Conservation (phyloP, 2,797 vertebrate genomes). For the Cyclura pinguis region DNA sequence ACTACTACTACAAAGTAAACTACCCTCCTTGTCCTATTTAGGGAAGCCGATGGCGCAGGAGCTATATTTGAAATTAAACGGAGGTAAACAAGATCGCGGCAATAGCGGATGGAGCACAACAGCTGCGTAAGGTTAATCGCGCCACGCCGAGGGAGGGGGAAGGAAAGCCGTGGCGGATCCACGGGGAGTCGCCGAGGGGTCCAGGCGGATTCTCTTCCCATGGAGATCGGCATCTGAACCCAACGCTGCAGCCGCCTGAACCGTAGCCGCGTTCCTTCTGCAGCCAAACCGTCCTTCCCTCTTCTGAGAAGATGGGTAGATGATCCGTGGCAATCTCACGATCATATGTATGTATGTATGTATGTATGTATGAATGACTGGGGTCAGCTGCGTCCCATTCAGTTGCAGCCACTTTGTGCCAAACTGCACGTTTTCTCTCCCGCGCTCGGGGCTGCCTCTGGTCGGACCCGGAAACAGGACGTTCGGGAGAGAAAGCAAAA, state of each 20-base stretch:
- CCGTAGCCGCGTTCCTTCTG: background rate
- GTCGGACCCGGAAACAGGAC: background rate
- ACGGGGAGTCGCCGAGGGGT: background rate
- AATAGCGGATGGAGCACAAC: slow-evolving; percentile 82
- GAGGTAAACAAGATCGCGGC: slow-evolving; percentile 89
- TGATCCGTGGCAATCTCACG: background rate
- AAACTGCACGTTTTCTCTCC: background rate
- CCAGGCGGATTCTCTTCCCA: slow-evolving; percentile 44
- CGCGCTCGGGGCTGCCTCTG: too few species aligned
- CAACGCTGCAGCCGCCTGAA: too few species aligned
- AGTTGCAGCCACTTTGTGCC: slow-evolving; percentile 32
- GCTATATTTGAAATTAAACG: slow-evolving; percentile 86
- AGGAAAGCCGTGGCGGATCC: slow-evolving; percentile 32
- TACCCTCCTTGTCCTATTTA: slow-evolving; percentile 84
- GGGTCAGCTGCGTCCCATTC: slow-evolving; percentile 31
- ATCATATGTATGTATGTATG: too few species aligned
- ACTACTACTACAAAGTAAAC: slow-evolving; percentile 23
- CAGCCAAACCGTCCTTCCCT: background rate
- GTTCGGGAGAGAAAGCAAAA: slow-evolving; percentile 33
- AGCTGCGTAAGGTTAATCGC: slow-evolving; percentile 91
- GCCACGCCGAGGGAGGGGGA: slow-evolving; percentile 3
- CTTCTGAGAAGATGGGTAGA: background rate
- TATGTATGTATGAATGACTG: too few species aligned
- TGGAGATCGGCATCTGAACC: slow-evolving; percentile 14
- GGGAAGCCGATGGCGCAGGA: slow-evolving; percentile 83